phyloP scores from a whole-genome alignment of 2,113 vertebrate species.

The Chlorodrepanis virens region DNA sequence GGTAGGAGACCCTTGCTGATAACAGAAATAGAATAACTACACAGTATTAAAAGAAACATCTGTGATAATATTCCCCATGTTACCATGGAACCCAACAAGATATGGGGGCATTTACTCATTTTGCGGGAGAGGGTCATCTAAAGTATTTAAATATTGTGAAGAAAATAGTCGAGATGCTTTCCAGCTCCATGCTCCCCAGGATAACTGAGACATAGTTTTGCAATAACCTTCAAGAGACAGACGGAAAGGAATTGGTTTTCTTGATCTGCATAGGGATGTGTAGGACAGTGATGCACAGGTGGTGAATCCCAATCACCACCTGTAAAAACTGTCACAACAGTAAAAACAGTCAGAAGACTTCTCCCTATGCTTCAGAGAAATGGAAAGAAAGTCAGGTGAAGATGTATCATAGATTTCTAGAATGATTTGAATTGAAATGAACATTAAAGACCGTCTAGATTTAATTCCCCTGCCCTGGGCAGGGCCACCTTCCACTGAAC shows the following conservation, averaged over 20 bases:
- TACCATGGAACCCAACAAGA: background rate
- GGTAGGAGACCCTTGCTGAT: background rate
- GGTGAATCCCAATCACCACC: background rate
- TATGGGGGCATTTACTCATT: background rate
- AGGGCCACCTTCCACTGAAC: background rate
- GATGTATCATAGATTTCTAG: background rate
- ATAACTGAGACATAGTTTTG: rapidly evolving
- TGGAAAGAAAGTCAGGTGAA: background rate
- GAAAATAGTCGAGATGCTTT: background rate
- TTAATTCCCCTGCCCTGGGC: background rate
- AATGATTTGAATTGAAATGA: background rate
- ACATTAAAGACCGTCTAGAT: background rate
- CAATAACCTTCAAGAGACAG: background rate
- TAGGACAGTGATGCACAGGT: background rate
- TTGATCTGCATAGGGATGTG: background rate
- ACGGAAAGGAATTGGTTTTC: background rate
- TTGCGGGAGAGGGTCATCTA: background rate
- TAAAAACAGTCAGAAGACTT: background rate
- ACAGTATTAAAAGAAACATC: background rate
- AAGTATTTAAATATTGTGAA: background rate
- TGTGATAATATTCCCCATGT: no score
- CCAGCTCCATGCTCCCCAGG: background rate
- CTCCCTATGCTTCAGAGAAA: background rate
- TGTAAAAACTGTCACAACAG: background rate
- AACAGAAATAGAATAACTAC: background rate